Percentiles rank a stretch among this genome's conserved stretches.
Conservation (phyloP, 2,113 vertebrate species). For the Campylomormyrus numenius region DNA sequence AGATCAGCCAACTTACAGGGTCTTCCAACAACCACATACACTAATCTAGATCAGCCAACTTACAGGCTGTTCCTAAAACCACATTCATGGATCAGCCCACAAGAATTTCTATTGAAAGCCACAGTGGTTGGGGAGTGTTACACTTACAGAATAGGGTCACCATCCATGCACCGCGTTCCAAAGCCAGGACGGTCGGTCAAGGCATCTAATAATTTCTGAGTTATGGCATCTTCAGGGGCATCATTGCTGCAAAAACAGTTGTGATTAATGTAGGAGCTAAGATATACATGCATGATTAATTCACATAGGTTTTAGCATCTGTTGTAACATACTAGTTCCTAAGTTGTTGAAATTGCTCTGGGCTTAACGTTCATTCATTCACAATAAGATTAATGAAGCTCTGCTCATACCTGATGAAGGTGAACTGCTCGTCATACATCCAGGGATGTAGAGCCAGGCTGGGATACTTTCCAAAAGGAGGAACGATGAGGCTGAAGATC, state of each 20-base stretch:
- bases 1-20: neutral
- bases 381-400: neutral
- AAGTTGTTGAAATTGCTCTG: neutral
- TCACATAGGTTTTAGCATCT: neutral
- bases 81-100: neutral
- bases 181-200: constrained; percentile 76
- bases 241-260: constrained; percentile 69
- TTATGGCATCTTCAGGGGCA: constrained; percentile 71
- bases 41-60: no score
- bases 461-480: constrained; percentile 91
- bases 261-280: neutral
- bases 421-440: constrained; percentile 94
- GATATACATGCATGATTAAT: neutral
- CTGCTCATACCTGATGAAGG: constrained; percentile 80
- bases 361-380: neutral
- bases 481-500: constrained; percentile 90
- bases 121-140: neutral
- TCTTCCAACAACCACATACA: no score
- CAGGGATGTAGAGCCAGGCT: constrained; percentile 89
- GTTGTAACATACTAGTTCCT: neutral
- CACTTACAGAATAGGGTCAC: constrained; percentile 76
- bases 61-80: no score
- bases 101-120: neutral
- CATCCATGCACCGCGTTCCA: constrained; percentile 88
- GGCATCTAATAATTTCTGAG: constrained; percentile 66